Evolutionary conservation across 2,797 vertebrate species (phyloP).

Genomic region (Periophthalmus magnuspinnatus): DNA sequence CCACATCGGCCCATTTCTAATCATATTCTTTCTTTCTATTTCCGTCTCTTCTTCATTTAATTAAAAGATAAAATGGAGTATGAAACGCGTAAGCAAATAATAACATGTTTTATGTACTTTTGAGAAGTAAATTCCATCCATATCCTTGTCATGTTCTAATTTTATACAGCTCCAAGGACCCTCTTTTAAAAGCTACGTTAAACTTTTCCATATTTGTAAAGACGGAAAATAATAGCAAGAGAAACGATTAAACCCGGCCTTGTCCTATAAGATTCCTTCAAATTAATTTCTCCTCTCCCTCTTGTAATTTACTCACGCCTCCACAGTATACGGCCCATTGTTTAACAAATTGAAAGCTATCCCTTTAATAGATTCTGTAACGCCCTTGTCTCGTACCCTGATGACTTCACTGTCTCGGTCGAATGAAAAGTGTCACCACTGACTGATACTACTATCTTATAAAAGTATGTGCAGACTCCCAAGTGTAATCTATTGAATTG

Average conservation of each 20-base stretch:
- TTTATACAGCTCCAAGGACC: not conserved
- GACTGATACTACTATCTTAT: constrained; percentile 37
- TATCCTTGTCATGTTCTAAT: not conserved
- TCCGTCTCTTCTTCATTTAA: too few species aligned
- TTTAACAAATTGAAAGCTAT: not conserved
- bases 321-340: not conserved
- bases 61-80: too few species aligned
- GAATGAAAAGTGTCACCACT: constrained; percentile 34
- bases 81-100: too few species aligned
- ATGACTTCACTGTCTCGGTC: constrained; percentile 19
- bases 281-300: not conserved
- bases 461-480: constrained; percentile 27
- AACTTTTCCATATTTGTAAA: not conserved
- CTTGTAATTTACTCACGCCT: constrained; percentile 3
- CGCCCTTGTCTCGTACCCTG: constrained; percentile 20
- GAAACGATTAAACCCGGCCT: not conserved
- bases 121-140: not conserved
- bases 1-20: too few species aligned
- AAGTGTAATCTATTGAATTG: constrained; percentile 21
- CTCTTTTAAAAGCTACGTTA: not conserved
- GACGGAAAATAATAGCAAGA: not conserved
- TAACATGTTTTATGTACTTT: too few species aligned
- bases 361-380: constrained; percentile 8
- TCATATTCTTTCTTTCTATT: too few species aligned
- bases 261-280: not conserved